Conservation (phyloP, 2,113 vertebrate genomes). For the Melanerpes aurifrons region DNA sequence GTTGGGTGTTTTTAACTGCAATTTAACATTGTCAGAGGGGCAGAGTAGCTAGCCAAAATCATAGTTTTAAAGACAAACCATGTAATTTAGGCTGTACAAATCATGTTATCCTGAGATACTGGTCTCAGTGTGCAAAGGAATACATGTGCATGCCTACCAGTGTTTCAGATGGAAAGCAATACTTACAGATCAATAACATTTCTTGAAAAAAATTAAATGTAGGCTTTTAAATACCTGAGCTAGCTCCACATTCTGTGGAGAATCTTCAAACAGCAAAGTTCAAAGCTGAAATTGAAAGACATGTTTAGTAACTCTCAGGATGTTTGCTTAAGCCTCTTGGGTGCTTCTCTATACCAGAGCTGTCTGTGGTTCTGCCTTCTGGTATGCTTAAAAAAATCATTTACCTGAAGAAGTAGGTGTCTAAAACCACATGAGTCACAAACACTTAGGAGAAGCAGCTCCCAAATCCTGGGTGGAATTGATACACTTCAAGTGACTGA, state of each 20-base stretch:
- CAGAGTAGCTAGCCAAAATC: not conserved
- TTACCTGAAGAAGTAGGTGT: not conserved
- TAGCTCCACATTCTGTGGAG: constrained; percentile 7
- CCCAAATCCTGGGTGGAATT: not conserved
- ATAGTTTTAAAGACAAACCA: not conserved
- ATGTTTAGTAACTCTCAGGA: not conserved
- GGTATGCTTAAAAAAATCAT: not conserved
- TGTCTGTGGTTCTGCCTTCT: constrained; percentile 11
- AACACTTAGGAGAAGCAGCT: not conserved
- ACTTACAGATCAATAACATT: not conserved
- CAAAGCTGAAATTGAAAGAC: constrained; percentile 46
- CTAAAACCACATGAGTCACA: not conserved
- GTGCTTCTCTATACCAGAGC: not conserved
- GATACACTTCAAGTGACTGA: not conserved
- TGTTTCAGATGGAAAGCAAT: not conserved
- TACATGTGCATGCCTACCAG: not conserved
- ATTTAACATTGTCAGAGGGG: not conserved
- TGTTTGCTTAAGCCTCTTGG: constrained; percentile 10
- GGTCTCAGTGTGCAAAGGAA: not conserved
- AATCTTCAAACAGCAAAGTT: constrained; percentile 26
- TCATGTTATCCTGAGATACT: not conserved
- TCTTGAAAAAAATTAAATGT: not conserved
- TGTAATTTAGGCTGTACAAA: not conserved
- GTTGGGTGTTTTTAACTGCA: not conserved
- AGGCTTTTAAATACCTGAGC: not conserved